Percentiles rank a stretch among this genome's conserved stretches.
Conservation (phyloP, 1,140 invertebrate species). For the Arctopsyche grandis region DNA sequence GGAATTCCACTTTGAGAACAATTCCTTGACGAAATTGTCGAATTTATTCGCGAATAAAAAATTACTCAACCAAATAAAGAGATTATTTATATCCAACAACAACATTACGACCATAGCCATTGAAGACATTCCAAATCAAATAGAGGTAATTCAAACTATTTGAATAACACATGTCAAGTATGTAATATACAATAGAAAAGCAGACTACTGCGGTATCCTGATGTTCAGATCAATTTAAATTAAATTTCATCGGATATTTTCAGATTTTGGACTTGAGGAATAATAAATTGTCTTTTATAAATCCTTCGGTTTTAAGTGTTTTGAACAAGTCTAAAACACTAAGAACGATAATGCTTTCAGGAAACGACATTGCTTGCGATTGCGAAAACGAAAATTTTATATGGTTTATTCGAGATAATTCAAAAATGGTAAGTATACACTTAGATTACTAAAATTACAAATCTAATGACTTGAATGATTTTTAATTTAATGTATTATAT, state of each 20-base stretch:
- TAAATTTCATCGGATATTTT: conserved; percentile 50
- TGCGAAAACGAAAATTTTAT: conserved; percentile 68
- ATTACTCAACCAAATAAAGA: conserved; percentile 63
- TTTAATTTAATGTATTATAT: neutral
- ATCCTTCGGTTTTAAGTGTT: conserved; percentile 57
- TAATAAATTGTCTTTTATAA: conserved; percentile 66
- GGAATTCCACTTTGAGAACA: conserved; percentile 67
- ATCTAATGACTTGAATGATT: neutral
- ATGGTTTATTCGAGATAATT: conserved; percentile 66
- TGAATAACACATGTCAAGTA: neutral
- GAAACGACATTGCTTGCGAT: conserved; percentile 74
- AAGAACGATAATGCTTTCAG: too few relatives aligned
- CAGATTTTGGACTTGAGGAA: conserved; percentile 65
- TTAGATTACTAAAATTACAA: neutral
- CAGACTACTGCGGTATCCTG: too few relatives aligned
- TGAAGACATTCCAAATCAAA: conserved; percentile 56
- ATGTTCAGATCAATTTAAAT: conserved; percentile 28
- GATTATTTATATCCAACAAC: conserved; percentile 67
- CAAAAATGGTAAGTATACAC: conserved; percentile 58
- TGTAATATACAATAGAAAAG: neutral
- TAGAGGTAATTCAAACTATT: conserved; percentile 57
- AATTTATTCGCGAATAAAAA: conserved; percentile 29
- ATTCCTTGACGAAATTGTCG: conserved; percentile 62
- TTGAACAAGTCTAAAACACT: conserved; percentile 55
- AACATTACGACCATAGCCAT: conserved; percentile 61